These are phyloP conservation scores for Electrophaes corylata DNA, from an alignment of 2,888 invertebrate genomes.

Conservation along the genomic window DNA sequence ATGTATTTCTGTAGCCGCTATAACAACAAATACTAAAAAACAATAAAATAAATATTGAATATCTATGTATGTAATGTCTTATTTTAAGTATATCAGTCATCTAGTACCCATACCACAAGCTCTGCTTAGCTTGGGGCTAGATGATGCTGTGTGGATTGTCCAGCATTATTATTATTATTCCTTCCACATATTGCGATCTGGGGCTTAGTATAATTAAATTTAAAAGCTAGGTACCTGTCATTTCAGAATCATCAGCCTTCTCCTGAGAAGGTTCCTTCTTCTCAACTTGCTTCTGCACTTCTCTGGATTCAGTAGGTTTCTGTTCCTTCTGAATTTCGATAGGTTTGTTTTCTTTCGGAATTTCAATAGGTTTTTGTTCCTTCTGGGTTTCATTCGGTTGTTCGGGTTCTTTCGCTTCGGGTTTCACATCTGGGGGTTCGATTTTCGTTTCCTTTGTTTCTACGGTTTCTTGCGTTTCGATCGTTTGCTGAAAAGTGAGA, in stretches of 20 bases:
- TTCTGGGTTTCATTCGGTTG: constrained; percentile 33
- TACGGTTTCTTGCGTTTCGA: constrained; percentile 65
- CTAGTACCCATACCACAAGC: too few species aligned
- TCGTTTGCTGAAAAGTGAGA: constrained; percentile 51
- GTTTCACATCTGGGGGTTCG: constrained; percentile 35
- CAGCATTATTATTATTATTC: too few species aligned
- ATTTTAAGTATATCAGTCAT: too few species aligned
- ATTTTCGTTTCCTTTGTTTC: constrained; percentile 59
- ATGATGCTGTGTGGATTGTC: too few species aligned
- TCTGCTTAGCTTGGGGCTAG: too few species aligned
- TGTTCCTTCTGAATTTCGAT: constrained; percentile 46
- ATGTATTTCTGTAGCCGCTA: too few species aligned
- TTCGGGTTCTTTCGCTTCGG: constrained; percentile 28
- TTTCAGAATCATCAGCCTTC: constrained; percentile 74
- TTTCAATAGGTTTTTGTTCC: constrained; percentile 35
- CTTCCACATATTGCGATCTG: too few species aligned
- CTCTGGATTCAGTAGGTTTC: constrained; percentile 53
- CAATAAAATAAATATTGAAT: too few species aligned
- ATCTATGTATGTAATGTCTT: too few species aligned
- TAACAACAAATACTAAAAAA: too few species aligned
- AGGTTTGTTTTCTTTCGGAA: constrained; percentile 38
- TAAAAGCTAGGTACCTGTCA: constrained; percentile 77
- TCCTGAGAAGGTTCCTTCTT: neutral
- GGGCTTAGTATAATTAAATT: too few species aligned
- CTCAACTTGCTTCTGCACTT: neutral